Evolutionary conservation across 1,140 invertebrate genomes (phyloP), one percentile per base, ranked within the genome.

Genomic region (Leptoteleia sp.): DNA sequence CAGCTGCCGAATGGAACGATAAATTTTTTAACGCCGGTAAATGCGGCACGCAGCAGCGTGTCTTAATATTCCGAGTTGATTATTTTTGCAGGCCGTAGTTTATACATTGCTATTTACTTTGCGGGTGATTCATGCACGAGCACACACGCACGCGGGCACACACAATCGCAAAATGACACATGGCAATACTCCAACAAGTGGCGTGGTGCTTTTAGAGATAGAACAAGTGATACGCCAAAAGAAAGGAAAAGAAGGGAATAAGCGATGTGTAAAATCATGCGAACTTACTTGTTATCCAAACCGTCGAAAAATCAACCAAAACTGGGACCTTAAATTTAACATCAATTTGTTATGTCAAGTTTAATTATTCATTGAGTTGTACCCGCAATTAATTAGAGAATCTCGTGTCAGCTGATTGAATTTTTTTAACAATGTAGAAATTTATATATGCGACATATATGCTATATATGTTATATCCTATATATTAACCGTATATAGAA

Each of bases 131-230:
- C 76, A 68, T 73, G 68, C 68, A 43, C 68, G 57, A 57, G 47
- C 43, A 67, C 67, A 45, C 42, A 59, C 70, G 42, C 57, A 61
- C 48, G 55, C 62, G 54, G 61, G 50, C 40, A 64, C 38, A 65
- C 35, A 68, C 72, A 54, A 45, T 75, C 55, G 43, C 54, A 40
- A 72, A 80, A 47, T 73, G 64, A 79, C 83, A 83, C 80, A 85
- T 83, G 83, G 83, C 82, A 80, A 59, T 83, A 73, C 83, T 87
- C 84, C 84, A 87, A 88, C 87, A 89, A 88, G 87, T 87, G 86
- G 84, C 73, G 72, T 61, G 22, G 61, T 37, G 38, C 33, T 50
- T 62, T 65, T 70, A 43, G 54, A 61, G 43, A 54, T 57, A 42
- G 45, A 47, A 43, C 40, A 22, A 40, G 67, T 31, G 68, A 68